Evolutionary conservation across 2,797 vertebrate genomes (phyloP).

Genomic region (Gephyroberyx darwinii): DNA sequence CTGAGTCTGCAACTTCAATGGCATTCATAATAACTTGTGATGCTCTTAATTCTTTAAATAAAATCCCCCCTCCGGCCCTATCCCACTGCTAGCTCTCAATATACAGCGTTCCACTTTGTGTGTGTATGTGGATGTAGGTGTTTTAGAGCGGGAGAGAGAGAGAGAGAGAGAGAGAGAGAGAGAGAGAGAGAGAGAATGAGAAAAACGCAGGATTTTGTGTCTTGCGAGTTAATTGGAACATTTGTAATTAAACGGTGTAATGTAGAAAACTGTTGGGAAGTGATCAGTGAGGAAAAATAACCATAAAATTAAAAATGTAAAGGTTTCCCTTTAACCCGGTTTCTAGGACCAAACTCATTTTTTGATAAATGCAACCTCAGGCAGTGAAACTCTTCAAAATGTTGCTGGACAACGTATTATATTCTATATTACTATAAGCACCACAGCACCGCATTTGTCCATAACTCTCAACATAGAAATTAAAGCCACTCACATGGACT

Average conservation of each 20-base stretch:
- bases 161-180: background rate
- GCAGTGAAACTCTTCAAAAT: background rate
- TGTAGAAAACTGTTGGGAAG: background rate
- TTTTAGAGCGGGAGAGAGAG: slow-evolving; percentile 1
- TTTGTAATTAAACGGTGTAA: background rate
- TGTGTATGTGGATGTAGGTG: slow-evolving; percentile 6
- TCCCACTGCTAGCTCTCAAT: slow-evolving; percentile 13
- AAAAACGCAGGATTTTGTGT: background rate
- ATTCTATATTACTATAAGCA: background rate
- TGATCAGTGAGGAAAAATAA: background rate
- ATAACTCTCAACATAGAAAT: background rate
- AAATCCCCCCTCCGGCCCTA: background rate
- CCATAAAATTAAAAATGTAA: background rate
- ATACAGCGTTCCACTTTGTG: slow-evolving; percentile 1
- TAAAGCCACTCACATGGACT: background rate
- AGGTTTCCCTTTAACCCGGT: background rate
- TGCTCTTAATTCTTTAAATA: slow-evolving; percentile 20
- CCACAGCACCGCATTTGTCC: background rate
- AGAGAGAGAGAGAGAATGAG: background rate
- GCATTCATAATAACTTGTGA: slow-evolving; percentile 24
- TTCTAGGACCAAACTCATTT: background rate
- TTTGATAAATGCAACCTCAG: background rate
- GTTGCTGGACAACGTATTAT: too few species aligned
- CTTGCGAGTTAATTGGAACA: slow-evolving; percentile 5
- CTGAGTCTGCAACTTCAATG: slow-evolving; percentile 24